phyloP scores from a whole-genome alignment of 2,888 invertebrate genomes.

The Leptopilina syphax region DNA sequence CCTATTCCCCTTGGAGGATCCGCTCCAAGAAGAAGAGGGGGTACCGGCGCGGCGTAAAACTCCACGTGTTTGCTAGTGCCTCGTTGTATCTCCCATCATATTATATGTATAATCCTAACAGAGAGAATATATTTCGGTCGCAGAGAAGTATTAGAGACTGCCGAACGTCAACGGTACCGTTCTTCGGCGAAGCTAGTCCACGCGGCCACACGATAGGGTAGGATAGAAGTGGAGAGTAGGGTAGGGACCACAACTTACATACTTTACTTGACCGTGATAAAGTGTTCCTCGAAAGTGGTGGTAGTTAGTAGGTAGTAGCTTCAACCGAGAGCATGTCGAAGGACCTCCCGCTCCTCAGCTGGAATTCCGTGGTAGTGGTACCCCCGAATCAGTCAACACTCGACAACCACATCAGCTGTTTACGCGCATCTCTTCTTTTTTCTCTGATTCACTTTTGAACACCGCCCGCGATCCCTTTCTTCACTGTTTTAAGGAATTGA shows the following conservation, averaged over 20 bases:
- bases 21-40: constrained; percentile 50
- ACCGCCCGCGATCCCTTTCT: background rate
- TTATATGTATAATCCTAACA: constrained; percentile 57
- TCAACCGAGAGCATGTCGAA: constrained; percentile 64
- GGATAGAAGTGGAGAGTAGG: constrained; percentile 22
- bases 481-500: too few relatives aligned
- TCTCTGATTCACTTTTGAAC: background rate
- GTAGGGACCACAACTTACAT: constrained; percentile 31
- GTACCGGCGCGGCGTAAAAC: constrained; percentile 62
- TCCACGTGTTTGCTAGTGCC: constrained; percentile 61
- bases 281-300: constrained; percentile 52
- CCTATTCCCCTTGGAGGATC: constrained; percentile 47
- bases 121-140: constrained; percentile 61
- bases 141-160: constrained; percentile 32
- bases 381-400: constrained; percentile 36
- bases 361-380: constrained; percentile 24
- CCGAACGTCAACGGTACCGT: constrained; percentile 17
- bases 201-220: constrained; percentile 28
- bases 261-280: constrained; percentile 19
- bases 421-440: constrained; percentile 4
- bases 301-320: constrained; percentile 62
- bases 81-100: constrained; percentile 40
- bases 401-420: constrained; percentile 52
- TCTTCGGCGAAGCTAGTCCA: constrained; percentile 1
- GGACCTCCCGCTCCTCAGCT: constrained; percentile 64